Conservation (phyloP, 2,113 vertebrate species). For the Symphodus melops region DNA sequence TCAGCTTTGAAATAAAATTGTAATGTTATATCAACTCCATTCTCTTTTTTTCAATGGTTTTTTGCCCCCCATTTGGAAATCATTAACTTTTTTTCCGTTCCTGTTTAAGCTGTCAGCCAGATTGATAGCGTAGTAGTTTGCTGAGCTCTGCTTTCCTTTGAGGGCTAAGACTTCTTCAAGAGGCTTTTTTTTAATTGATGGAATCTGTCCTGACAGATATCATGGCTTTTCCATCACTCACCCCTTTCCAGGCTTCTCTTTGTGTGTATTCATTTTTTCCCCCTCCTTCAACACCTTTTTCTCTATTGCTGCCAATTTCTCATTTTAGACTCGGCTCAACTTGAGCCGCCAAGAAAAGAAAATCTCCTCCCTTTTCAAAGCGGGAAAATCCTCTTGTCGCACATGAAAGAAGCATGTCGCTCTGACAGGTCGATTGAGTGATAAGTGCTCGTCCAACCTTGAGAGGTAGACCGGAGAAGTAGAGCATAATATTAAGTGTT, state of each 20-base stretch:
- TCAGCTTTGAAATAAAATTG: conserved; percentile 9
- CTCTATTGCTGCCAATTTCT: conserved; percentile 48
- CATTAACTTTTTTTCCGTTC: conserved; percentile 21
- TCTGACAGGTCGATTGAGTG: conserved; percentile 43
- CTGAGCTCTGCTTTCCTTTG: conserved; percentile 56
- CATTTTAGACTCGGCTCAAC: conserved; percentile 46
- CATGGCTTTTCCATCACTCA: conserved; percentile 67
- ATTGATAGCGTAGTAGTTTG: conserved; percentile 43
- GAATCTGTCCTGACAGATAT: conserved; percentile 73
- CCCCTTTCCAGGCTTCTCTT: conserved; percentile 44
- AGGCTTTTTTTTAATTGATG: conserved; percentile 68
- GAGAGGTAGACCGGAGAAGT: conserved; percentile 11
- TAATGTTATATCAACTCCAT: no score
- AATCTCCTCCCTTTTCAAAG: conserved; percentile 43
- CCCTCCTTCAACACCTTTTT: conserved; percentile 33
- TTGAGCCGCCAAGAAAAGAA: conserved; percentile 50
- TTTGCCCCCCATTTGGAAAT: background rate
- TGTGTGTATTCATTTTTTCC: conserved; percentile 22
- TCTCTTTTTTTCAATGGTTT: background rate
- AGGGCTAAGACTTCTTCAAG: conserved; percentile 50
- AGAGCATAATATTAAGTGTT: background rate
- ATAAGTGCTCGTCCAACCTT: conserved; percentile 52
- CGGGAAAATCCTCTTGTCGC: conserved; percentile 64
- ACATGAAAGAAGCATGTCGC: conserved; percentile 45
- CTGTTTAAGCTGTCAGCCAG: conserved; percentile 29